These are phyloP conservation scores for Pecten maximus DNA, from an alignment of 2,888 invertebrate genomes.

Conservation along the genomic window DNA sequence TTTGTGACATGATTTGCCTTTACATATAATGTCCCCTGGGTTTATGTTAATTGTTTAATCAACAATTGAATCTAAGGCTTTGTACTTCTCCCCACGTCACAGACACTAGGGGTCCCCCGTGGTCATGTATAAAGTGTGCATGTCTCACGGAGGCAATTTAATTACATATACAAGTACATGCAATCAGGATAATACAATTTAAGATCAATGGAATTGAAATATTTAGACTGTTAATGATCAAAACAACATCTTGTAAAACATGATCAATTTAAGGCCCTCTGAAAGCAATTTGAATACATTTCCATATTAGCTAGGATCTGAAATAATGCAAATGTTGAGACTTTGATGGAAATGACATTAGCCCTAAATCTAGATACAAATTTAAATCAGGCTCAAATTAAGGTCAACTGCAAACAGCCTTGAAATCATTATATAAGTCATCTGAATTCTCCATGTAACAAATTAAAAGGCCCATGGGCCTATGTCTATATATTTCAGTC, in stretches of 20 bases:
- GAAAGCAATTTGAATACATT: slow-evolving; percentile 30
- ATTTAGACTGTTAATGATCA: not conserved
- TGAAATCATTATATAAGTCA: too few relatives aligned
- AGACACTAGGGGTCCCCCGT: too few relatives aligned
- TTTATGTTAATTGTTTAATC: not conserved
- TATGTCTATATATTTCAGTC: too few relatives aligned
- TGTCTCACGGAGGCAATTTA: not conserved
- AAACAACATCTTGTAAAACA: not conserved
- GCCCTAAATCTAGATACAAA: not conserved
- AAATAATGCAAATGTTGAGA: not conserved
- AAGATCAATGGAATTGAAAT: not conserved
- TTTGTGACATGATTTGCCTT: too few relatives aligned
- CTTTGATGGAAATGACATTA: not conserved
- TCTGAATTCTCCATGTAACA: not conserved
- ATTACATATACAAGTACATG: not conserved
- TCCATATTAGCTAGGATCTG: not conserved
- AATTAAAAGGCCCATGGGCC: too few relatives aligned
- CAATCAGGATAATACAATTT: not conserved
- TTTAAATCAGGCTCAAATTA: not conserved
- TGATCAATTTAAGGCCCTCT: not conserved
- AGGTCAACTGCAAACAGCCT: not conserved
- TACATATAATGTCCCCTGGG: not conserved
- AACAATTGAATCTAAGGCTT: not conserved
- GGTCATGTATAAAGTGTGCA: not conserved
- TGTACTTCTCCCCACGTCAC: too few relatives aligned